Evolutionary conservation across 2,888 invertebrate species (phyloP).

Genomic region (Anoncus sp.): DNA sequence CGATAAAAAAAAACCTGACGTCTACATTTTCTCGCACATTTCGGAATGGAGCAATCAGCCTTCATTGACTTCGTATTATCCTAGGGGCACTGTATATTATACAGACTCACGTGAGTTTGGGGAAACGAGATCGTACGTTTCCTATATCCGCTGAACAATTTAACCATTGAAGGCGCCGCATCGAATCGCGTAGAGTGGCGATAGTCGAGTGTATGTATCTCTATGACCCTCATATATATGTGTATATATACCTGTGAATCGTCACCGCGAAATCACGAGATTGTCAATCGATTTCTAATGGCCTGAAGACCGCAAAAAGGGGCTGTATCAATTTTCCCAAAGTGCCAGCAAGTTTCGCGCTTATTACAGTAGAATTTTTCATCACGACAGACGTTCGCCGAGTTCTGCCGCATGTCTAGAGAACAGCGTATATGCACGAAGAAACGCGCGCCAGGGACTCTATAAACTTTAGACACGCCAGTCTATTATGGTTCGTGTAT

Average conservation of each 20-base stretch:
- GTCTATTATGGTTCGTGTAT: constrained; percentile 69
- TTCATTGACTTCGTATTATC: constrained; percentile 48
- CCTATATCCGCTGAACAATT: constrained; percentile 39
- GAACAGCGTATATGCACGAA: not conserved
- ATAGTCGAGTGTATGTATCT: constrained; percentile 27
- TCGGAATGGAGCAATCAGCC: constrained; percentile 56
- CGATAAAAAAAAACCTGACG: constrained; percentile 39
- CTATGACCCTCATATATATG: not conserved
- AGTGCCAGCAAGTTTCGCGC: constrained; percentile 36
- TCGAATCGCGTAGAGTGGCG: constrained; percentile 55
- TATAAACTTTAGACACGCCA: constrained; percentile 73
- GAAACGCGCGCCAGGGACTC: constrained; percentile 52
- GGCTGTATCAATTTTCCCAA: constrained; percentile 49
- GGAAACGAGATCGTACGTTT: constrained; percentile 19
- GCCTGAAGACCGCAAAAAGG: constrained; percentile 33
- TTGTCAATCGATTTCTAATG: constrained; percentile 57
- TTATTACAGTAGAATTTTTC: constrained; percentile 37
- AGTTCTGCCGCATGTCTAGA: constrained; percentile 17
- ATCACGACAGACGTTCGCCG: constrained; percentile 24
- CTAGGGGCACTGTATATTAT: constrained; percentile 7
- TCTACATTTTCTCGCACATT: constrained; percentile 41
- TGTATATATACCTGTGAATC: constrained; percentile 23
- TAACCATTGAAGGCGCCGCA: constrained; percentile 56
- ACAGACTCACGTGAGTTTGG: constrained; percentile 31
- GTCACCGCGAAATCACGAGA: constrained; percentile 57